Base-by-base conservation (phyloP, 2,888 invertebrate species). In the Branchipolynoe longqiensis region DNA sequence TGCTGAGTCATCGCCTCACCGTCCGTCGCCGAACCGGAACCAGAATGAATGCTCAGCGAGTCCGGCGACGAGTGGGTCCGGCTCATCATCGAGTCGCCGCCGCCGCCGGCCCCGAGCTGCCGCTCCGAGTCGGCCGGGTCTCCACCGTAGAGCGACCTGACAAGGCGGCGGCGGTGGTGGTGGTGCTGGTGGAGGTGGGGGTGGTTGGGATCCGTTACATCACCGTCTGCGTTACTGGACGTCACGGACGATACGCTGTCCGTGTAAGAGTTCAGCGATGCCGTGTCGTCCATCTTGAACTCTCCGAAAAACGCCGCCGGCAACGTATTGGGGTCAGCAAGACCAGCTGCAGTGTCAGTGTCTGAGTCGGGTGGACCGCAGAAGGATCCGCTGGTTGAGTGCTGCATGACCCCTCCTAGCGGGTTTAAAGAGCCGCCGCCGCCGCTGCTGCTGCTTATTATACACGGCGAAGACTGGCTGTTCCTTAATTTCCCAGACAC, bases 1-100 rank as follows among this genome's bases (percentile, higher is more conserved):
- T 78, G 25, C 12, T 48, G 78, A n/a, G 78, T 48, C 78, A 78
- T 78, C 22, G 36, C 36, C 54, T 41, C 41, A 0, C 54, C 28
- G 18, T 12, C 36, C 25, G 36, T 14, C 12, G 78, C 22, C 18
- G 48, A 78, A 6, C 48, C 78, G 1, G 78, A 78, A 1, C 78
- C 78, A n/a, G 78, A 78, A 48, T 78, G 78, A 25, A 78, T 78
- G 28, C 78, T 78, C 28, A 78, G 41, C 22, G 78, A 78, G 54
- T 78, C 78, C 18, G 41, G 12, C 14, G 78, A 78, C 18, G 64
- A 73, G 41, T 73, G 25, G 25, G 12, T 25, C 62, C 62, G 25
- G 31, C 62, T 25, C 2, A 12, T 25, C 62, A 62, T 62, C 1
- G 22, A 25, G n/a, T 56, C 56, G 25, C 25, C 25, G 56, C 56